Evolutionary conservation across 2,113 vertebrate species (phyloP), one percentile per base, ranked within the genome.

Genomic region (Mastomys coucha): DNA sequence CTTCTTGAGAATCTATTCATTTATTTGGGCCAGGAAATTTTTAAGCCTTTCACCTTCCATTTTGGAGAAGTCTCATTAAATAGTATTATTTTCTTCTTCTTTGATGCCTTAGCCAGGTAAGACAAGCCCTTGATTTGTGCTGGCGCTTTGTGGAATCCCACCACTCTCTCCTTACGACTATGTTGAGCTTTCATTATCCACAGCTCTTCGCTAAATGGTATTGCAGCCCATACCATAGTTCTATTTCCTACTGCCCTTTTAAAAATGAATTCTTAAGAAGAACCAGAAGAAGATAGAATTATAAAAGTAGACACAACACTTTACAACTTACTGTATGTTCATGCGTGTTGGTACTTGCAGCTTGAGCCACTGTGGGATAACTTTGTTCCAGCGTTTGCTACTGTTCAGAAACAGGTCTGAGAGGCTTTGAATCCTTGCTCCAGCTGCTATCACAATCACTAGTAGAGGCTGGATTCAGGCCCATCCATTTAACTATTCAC

Each of bases 111-210:
- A 4, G 33, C 12, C 39, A 12, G 58, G 24, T 17, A 76, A 86
- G 19, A 28, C 0, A 0, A 45, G 67, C 2, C 36, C 2, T 33
- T 17, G 51, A n/a, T 31, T 0, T 12, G 0, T 17, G 5, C 14
- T 36, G 11, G 1, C 14, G 24, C 7, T 7, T 9, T 51, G 24
- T 53, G 28, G n/a, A 58, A 22, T 8, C 8, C 19, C 53, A 26
- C 24, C 6, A 14, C 2, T 36, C 3, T 12, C 22, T 14, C 28
- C 51, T 56, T 6, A 73, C 33, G 16, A 24, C 9, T 2, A 2
- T 75, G 45, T 6, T 31, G 3, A 76, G 26, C 72, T 69, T 77
- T 51, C 26, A 4, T 7, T 2, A 0, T 20, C n/a, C 12, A 91
- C 13, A 77, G 22, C 28, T 69, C 56, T 88, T 77, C 36, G 67